These are phyloP conservation scores for Apodemia mormo DNA, from an alignment of 2,888 invertebrate species.

Conservation along the genomic window DNA sequence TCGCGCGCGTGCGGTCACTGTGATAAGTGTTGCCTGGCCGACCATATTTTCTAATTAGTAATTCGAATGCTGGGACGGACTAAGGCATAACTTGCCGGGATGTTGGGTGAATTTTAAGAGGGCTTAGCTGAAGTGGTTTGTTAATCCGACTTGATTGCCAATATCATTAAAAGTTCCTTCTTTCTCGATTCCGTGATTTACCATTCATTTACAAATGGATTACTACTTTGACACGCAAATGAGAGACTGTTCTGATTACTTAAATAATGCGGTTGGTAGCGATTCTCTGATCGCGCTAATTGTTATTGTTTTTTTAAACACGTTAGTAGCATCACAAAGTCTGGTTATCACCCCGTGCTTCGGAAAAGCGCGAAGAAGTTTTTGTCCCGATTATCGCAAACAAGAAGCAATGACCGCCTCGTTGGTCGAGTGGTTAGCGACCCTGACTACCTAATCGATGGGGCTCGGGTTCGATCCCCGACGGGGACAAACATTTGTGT, in stretches of 20 bases:
- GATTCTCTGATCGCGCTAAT: not conserved
- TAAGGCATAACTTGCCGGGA: not conserved
- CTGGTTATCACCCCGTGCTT: too few relatives aligned
- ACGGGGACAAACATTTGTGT: too few relatives aligned
- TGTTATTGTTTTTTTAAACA: too few relatives aligned
- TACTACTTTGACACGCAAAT: not conserved
- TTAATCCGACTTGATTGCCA: constrained; percentile 9
- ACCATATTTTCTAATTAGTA: constrained; percentile 64
- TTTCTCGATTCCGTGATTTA: not conserved
- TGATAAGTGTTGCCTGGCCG: constrained; percentile 66
- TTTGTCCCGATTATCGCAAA: too few relatives aligned
- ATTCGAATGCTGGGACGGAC: constrained; percentile 25
- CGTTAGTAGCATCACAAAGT: too few relatives aligned
- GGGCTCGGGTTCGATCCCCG: too few relatives aligned
- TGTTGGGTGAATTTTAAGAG: constrained; percentile 7
- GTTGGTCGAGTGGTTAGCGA: too few relatives aligned
- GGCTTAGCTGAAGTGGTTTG: not conserved
- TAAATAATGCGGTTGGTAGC: not conserved
- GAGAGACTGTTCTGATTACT: too few relatives aligned
- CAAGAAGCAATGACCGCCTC: too few relatives aligned
- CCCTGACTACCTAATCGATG: too few relatives aligned
- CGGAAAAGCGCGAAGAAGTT: too few relatives aligned
- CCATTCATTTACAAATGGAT: not conserved
- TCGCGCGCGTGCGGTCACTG: constrained; percentile 62
- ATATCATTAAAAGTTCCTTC: not conserved